phyloP scores from a whole-genome alignment of 2,113 vertebrate genomes.

The Oncorhynchus mykiss region DNA sequence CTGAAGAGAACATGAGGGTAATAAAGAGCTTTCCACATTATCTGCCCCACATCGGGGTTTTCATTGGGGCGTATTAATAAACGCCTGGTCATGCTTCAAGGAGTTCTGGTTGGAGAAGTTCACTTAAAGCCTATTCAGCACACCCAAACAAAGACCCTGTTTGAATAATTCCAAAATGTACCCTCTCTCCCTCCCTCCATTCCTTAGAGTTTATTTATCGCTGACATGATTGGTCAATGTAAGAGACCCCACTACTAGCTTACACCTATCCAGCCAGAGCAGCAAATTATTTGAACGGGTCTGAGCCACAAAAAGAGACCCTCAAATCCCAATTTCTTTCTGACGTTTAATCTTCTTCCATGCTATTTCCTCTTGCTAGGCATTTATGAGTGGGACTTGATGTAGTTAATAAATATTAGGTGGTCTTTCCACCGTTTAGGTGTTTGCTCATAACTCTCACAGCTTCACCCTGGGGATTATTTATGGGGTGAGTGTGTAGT shows the following conservation, averaged over 20 bases:
- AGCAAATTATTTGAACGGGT: no score
- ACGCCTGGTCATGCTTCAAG: conserved; percentile 37
- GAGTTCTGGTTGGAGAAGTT: conserved; percentile 43
- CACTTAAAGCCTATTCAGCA: conserved; percentile 11
- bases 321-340: not conserved
- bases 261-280: no score
- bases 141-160: not conserved
- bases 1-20: conserved; percentile 45
- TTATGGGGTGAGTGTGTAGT: conserved; percentile 28
- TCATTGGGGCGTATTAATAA: conserved; percentile 59
- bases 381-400: not conserved
- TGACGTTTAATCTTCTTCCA: not conserved
- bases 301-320: not conserved
- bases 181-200: not conserved
- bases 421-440: not conserved
- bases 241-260: no score
- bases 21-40: conserved; percentile 52
- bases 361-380: not conserved
- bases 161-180: not conserved
- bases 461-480: conserved; percentile 13
- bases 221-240: not conserved
- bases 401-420: not conserved
- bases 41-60: conserved; percentile 42
- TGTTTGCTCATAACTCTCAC: not conserved
- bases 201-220: not conserved